A percentile compares a stretch with the other conserved stretches of the same genome.
Conservation (phyloP, 2,888 invertebrate species). For the Drepana falcataria region DNA sequence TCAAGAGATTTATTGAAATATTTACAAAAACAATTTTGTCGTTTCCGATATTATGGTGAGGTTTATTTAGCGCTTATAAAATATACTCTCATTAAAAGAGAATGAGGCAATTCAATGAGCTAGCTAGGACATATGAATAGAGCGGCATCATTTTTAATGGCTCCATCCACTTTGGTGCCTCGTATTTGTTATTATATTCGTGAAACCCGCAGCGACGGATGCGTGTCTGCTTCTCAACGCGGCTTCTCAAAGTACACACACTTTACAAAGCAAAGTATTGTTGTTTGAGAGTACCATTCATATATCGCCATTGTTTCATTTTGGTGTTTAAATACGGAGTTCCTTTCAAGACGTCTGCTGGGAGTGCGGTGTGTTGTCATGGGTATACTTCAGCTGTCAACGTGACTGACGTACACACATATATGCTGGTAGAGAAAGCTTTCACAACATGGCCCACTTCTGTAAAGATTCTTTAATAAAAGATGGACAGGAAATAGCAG, state of each 20-base stretch:
- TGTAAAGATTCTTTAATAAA: neutral
- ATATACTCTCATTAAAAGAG: neutral
- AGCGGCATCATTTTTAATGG: conserved; percentile 29
- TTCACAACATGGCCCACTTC: neutral
- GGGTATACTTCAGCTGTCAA: conserved; percentile 40
- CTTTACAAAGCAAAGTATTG: conserved; percentile 46
- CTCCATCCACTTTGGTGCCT: conserved; percentile 40
- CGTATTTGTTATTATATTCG: conserved; percentile 17
- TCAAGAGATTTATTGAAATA: neutral
- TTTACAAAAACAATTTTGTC: neutral
- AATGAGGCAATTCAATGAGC: conserved; percentile 19
- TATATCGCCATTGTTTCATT: conserved; percentile 56
- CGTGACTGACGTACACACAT: conserved; percentile 24
- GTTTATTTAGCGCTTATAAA: neutral
- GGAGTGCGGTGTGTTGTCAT: conserved; percentile 29
- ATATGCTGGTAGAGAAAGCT: neutral
- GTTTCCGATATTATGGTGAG: neutral
- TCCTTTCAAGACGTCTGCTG: conserved; percentile 41
- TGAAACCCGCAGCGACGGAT: conserved; percentile 14
- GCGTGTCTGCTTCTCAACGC: conserved; percentile 17
- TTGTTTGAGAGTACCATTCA: conserved; percentile 64
- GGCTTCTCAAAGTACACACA: conserved; percentile 12
- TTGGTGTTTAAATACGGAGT: conserved; percentile 50
- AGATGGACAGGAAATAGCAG: neutral
- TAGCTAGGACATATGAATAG: conserved; percentile 37